Evolutionary conservation across 2,113 vertebrate genomes (phyloP).

Genomic region (Microcebus murinus): DNA sequence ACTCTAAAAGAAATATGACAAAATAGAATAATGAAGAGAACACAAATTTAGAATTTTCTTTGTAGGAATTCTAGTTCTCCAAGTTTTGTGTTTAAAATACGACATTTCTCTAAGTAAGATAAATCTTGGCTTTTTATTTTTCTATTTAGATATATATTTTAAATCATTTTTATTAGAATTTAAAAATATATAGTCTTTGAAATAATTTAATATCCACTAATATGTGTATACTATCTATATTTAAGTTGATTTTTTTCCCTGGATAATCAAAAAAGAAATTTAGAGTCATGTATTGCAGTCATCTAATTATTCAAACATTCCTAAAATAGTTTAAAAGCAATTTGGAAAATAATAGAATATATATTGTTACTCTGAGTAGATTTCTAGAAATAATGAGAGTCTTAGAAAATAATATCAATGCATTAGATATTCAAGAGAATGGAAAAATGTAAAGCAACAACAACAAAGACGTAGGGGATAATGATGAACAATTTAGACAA

Average conservation of each 20-base stretch:
- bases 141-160: background rate
- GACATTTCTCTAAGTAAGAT: background rate
- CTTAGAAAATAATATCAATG: constrained; percentile 76
- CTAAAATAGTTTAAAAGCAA: constrained; percentile 81
- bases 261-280: constrained; percentile 30
- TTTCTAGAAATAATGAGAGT: constrained; percentile 78
- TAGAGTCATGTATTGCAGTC: constrained; percentile 7
- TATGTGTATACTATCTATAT: background rate
- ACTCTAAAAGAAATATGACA: background rate
- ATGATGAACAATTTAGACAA: constrained; percentile 77
- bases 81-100: background rate
- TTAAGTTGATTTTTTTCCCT: constrained; percentile 15
- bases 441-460: constrained; percentile 71
- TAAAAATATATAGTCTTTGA: constrained; percentile 18
- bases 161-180: constrained; percentile 22
- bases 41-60: constrained; percentile 22
- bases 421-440: constrained; percentile 75
- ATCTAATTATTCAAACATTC: constrained; percentile 68
- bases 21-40: constrained; percentile 13
- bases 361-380: constrained; percentile 73
- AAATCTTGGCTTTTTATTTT: background rate
- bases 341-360: constrained; percentile 74
- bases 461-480: constrained; percentile 5
- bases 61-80: constrained; percentile 29
- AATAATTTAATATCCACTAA: constrained; percentile 26